Evolutionary conservation across 2,113 vertebrate species (phyloP), one percentile per base, ranked within the genome.

Genomic region (Ornithorhynchus anatinus): DNA sequence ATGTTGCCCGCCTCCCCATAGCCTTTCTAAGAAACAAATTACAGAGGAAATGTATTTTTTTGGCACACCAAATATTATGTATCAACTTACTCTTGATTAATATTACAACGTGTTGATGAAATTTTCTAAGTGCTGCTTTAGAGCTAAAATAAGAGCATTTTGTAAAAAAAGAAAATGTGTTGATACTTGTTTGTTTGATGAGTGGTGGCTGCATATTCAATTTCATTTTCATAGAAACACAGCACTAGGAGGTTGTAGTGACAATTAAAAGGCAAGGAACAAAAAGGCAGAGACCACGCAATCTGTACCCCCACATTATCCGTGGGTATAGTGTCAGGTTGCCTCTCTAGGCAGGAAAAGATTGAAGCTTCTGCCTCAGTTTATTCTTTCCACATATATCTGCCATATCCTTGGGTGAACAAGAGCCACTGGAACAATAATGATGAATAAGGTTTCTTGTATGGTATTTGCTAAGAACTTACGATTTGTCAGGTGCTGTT

Each of bases 21-120:
- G 56, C 59, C 86, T 89, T 72, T 75, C 6, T 19, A 85, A 84
- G 72, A 89, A 90, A 86, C 79, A 85, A 88, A 92, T 91, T 84
- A 83, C 43, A 85, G 79, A 23, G 44, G 43, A 76, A 83, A 87
- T 89, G 75, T 72, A 59, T 80, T 88, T 89, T 89, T 90, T 88
- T 79, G 80, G 77, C 76, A 84, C 79, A 72, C 62, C 60, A 80
- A 87, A 80, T 72, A 64, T 76, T 83, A 62, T 69, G 51, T 79
- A 78, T 72, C 80, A 88, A 75, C 75, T 88, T 86, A 59, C 66
- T 75, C 35, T 70, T 80, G 88, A 92, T 89, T 91, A 88, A 89
- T 89, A 91, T 84, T 86, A 77, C 27, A 29, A 62, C 4, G 85
- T 67, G 84, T 69, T 75, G 78, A 88, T 39, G 72, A 85, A 88